Percentiles rank a stretch among this genome's conserved stretches.
Evolutionary conservation across 30 jellyfish, hydroid and myxozoan genomes (phyloP).

Genomic region (Morbakka virulenta): DNA sequence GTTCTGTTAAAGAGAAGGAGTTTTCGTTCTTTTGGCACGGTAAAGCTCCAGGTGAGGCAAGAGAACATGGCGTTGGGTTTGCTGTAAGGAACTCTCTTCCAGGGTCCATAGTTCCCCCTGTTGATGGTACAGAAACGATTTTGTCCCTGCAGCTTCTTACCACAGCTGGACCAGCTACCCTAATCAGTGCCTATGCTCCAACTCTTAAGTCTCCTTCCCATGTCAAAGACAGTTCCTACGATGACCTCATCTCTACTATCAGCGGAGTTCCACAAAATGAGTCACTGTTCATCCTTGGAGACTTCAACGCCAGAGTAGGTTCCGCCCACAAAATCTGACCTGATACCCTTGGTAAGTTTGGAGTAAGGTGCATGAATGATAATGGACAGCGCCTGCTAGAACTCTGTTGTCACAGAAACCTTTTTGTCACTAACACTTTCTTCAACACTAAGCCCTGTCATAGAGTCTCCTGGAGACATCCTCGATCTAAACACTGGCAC

Average conservation of each 20-base stretch:
- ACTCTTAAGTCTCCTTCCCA: neutral
- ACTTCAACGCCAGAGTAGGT: conserved; percentile 52
- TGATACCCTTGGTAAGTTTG: conserved; percentile 1
- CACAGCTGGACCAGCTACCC: conserved; percentile 4
- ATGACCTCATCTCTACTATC: conserved; percentile 7
- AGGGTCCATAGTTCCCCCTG: neutral
- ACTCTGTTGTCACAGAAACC: neutral
- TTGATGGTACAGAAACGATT: neutral
- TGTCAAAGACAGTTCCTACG: conserved; percentile 25
- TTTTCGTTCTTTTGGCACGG: neutral
- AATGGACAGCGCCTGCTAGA: conserved; percentile 31
- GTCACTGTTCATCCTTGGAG: conserved; percentile 17
- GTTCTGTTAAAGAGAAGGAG: neutral
- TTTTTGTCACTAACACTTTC: conserved; percentile 33
- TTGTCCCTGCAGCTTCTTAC: neutral
- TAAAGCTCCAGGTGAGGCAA: too few species aligned
- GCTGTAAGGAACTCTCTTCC: neutral
- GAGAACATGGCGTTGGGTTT: neutral
- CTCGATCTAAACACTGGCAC: conserved; percentile 47
- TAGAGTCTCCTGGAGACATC: conserved; percentile 43
- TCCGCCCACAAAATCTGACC: conserved; percentile 15
- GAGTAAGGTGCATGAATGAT: conserved; percentile 25
- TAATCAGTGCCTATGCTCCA: conserved; percentile 15
- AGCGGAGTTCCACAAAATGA: neutral
- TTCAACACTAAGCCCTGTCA: conserved; percentile 12